Evolutionary conservation across 2,797 vertebrate genomes (phyloP), one percentile per base, ranked within the genome.

Genomic region (Trichosurus vulpecula): DNA sequence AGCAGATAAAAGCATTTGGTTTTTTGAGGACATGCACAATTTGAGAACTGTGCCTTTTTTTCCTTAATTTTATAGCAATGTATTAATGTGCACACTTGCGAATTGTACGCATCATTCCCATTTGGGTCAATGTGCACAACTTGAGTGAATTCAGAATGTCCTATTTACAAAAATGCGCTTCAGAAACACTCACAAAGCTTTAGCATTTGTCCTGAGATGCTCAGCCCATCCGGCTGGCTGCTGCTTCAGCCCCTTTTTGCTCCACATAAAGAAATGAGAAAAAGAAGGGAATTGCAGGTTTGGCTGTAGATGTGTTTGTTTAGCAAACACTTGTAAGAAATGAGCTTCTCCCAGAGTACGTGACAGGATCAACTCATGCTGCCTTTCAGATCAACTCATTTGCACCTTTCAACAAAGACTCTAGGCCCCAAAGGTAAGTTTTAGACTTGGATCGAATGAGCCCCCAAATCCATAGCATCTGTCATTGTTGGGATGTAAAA

Each of bases 111-210:
- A 74, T 91, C 94, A 0, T 91, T 96, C 96, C 94, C 95, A 96
- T 98, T 93, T 97, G 97, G 98, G 97, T 98, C 97, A 98, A 89
- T 54, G 92, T 91, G 91, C 52, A 30, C 96, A 94, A 95, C 94
- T 66, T 35, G 91, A 95, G 96, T 93, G 90, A 94, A 41, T 35
- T 55, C 66, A 87, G 95, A 47, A 57, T 1, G 31, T 58, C 92
- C 96, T 97, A 96, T 97, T 97, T 97, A 97, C 96, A 97, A 96
- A 52, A 87, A 25, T n/a, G n/a, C 4, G 58, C 95, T 90, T 94
- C 61, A 97, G 96, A 96, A 94, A 97, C 97, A 95, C 97, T 97
- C 96, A 95, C 94, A 97, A 97, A 96, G 97, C 96, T 97, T 94
- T 87, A 96, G 92, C 95, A 27, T 74, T 0, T 0, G 92, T 93